Evolutionary conservation across 2,888 invertebrate genomes (phyloP).

Genomic region (Tubulanus polymorphus): DNA sequence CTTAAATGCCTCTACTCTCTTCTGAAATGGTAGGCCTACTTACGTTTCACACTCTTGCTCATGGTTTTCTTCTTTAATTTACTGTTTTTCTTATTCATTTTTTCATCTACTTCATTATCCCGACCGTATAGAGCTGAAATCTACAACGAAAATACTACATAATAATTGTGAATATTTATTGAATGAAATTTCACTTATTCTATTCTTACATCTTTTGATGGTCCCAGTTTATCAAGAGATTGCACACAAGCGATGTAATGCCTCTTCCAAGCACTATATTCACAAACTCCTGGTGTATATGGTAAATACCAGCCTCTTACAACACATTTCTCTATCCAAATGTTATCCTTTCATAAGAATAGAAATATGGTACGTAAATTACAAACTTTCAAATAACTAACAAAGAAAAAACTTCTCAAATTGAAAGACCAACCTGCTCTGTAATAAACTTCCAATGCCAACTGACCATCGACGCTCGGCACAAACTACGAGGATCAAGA

Average conservation of each 20-base stretch:
- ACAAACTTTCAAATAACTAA: not conserved
- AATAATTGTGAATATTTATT: no score
- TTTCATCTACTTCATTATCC: not conserved
- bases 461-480: slow-evolving; percentile 41
- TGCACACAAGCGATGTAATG: slow-evolving; percentile 46
- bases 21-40: no score
- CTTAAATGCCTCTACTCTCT: no score
- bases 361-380: slow-evolving; percentile 1
- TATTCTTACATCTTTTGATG: no score
- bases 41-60: no score
- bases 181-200: no score
- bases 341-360: slow-evolving; percentile 34
- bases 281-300: slow-evolving; percentile 43
- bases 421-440: slow-evolving; percentile 39
- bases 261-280: slow-evolving; percentile 51
- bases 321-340: slow-evolving; percentile 49
- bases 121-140: not conserved
- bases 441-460: slow-evolving; percentile 51
- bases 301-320: slow-evolving; percentile 50
- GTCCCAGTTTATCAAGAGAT: slow-evolving; percentile 23
- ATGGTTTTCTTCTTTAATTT: no score
- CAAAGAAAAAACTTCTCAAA: not conserved
- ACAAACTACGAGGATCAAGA: slow-evolving; percentile 48
- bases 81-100: not conserved
- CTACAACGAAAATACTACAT: not conserved